phyloP scores from a whole-genome alignment of 2,888 invertebrate species.

The Branchinecta sandiegonensis region DNA sequence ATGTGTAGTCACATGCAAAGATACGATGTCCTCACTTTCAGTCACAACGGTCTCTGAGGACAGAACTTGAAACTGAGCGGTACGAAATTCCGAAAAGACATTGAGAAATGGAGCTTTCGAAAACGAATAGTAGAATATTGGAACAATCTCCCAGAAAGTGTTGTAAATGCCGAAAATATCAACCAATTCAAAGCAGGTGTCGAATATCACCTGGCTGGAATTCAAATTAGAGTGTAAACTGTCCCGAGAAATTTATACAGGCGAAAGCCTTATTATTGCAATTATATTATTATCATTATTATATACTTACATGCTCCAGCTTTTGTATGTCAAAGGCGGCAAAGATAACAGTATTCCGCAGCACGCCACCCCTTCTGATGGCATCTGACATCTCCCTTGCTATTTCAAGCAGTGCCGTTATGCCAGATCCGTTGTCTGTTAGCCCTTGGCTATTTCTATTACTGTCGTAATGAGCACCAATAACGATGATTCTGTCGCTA shows the following conservation, averaged over 20 bases:
- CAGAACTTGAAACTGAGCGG: too few species aligned
- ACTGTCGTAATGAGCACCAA: constrained; percentile 32
- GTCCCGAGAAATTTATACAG: too few species aligned
- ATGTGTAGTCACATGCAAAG: not conserved
- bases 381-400: constrained; percentile 27
- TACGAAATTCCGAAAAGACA: too few species aligned
- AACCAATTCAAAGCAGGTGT: too few species aligned
- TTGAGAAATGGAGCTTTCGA: too few species aligned
- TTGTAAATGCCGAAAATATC: too few species aligned
- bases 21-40: too few species aligned
- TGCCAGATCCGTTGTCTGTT: constrained; percentile 31
- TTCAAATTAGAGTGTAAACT: too few species aligned
- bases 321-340: constrained; percentile 29
- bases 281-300: not conserved
- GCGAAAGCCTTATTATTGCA: not conserved
- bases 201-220: too few species aligned
- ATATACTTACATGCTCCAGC: constrained; percentile 28
- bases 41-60: too few species aligned
- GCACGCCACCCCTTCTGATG: constrained; percentile 24
- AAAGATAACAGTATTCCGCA: constrained; percentile 30
- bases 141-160: too few species aligned
- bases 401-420: constrained; percentile 30
- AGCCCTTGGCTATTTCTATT: constrained; percentile 26
- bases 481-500: constrained; percentile 30
- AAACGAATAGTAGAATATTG: too few species aligned